Conservation (phyloP, 2,797 vertebrate species). For the Sarcoramphus papa region DNA sequence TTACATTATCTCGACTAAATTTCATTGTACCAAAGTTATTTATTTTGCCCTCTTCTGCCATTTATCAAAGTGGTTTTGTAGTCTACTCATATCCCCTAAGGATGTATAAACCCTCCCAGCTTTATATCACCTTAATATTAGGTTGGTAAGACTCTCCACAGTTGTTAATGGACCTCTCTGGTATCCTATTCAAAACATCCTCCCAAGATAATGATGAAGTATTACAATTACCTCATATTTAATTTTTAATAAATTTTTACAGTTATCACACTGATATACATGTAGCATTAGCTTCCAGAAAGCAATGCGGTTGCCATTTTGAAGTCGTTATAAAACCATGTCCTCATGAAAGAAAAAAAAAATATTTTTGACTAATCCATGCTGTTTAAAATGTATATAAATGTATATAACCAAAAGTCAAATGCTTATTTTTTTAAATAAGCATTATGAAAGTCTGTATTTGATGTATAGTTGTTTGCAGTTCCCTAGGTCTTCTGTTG, state of each 20-base stretch:
- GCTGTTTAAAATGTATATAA: neutral
- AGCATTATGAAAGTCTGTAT: neutral
- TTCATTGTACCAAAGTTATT: neutral
- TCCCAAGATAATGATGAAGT: conserved; percentile 21
- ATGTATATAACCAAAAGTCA: neutral
- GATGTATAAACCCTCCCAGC: conserved; percentile 22
- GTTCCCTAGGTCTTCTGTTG: neutral
- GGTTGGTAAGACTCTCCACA: neutral
- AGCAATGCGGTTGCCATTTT: neutral
- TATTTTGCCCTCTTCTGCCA: conserved; percentile 28
- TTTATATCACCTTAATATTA: conserved; percentile 54
- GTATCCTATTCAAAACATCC: conserved; percentile 1
- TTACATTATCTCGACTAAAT: neutral
- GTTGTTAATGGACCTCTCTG: conserved; percentile 35
- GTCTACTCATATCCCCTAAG: neutral
- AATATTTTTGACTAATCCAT: neutral
- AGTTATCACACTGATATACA: neutral
- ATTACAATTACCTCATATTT: neutral
- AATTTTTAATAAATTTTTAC: conserved; percentile 2
- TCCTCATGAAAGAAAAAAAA: neutral
- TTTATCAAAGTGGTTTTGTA: conserved; percentile 22
- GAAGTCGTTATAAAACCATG: neutral
- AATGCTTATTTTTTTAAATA: neutral
- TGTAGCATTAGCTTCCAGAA: neutral
- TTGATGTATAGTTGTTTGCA: neutral